Conservation (phyloP, 30 jellyfish, hydroid and myxozoan species). For the Morbakka virulenta region DNA sequence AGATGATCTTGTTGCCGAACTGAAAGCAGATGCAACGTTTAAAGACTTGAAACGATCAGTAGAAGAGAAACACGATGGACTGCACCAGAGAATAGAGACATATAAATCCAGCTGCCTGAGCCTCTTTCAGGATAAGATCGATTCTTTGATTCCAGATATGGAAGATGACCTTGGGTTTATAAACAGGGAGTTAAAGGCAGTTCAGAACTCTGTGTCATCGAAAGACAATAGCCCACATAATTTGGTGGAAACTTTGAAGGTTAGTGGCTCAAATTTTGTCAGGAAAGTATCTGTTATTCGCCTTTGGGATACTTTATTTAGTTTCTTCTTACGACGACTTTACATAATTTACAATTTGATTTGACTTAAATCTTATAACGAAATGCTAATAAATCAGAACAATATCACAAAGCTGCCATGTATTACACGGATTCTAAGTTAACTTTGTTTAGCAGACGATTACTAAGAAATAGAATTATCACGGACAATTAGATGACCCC, state of each 20-base stretch:
- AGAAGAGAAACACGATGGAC: background rate
- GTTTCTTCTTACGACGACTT: too few species aligned
- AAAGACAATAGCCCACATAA: slow-evolving; percentile 79
- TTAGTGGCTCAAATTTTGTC: too few species aligned
- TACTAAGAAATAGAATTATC: too few species aligned
- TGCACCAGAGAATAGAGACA: background rate
- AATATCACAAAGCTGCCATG: too few species aligned
- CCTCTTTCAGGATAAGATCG: background rate
- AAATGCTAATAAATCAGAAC: too few species aligned
- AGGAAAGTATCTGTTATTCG: too few species aligned
- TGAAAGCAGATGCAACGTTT: background rate
- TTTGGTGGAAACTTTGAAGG: slow-evolving; percentile 67
- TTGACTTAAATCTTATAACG: too few species aligned
- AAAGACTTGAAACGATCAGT: background rate
- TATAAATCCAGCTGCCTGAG: background rate
- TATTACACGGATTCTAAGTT: too few species aligned
- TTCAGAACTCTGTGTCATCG: slow-evolving; percentile 53
- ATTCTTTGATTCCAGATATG: slow-evolving; percentile 1
- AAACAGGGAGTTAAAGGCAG: slow-evolving; percentile 38
- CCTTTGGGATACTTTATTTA: too few species aligned
- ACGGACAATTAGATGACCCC: too few species aligned
- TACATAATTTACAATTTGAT: too few species aligned
- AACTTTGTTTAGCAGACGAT: too few species aligned
- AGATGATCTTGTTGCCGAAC: background rate
- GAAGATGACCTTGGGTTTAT: slow-evolving; percentile 36